These are phyloP conservation scores for Cyprinus carpio DNA, from an alignment of 2,113 vertebrate species.

Conservation along the genomic window DNA sequence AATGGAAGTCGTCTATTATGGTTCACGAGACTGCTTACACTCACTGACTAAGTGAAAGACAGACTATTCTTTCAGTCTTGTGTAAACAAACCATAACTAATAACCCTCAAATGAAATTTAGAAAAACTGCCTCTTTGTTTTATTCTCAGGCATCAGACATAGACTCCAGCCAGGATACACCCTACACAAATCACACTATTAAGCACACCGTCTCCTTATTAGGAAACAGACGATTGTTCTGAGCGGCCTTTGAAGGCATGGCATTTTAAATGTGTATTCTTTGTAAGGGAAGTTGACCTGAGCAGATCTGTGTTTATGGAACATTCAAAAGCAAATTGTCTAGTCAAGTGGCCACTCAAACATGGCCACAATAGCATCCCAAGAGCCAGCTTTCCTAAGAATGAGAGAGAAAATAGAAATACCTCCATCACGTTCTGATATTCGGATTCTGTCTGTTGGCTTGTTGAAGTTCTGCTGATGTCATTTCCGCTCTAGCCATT, in stretches of 20 bases:
- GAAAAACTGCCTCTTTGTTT: conserved; percentile 42
- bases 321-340: conserved; percentile 42
- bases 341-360: conserved; percentile 48
- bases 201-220: conserved; percentile 41
- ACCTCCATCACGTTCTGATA: not conserved
- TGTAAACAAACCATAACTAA: conserved; percentile 52
- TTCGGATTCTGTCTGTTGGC: not conserved
- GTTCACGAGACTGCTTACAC: not conserved
- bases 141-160: conserved; percentile 28
- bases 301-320: conserved; percentile 50
- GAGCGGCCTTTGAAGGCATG: conserved; percentile 19
- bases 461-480: not conserved
- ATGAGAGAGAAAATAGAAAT: conserved; percentile 47
- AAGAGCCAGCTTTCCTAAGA: conserved; percentile 28
- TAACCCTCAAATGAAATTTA: conserved; percentile 25
- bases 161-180: conserved; percentile 39
- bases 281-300: conserved; percentile 8
- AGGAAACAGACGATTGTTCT: conserved; percentile 47
- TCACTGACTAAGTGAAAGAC: not conserved
- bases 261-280: conserved; percentile 34
- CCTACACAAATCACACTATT: conserved; percentile 39
- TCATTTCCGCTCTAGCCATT: not conserved
- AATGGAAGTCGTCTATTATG: not conserved
- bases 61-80: conserved; percentile 28
- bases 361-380: conserved; percentile 40